These are phyloP conservation scores for Rhyacophila evoluta DNA, from an alignment of 2,888 invertebrate species.

Conservation along the genomic window DNA sequence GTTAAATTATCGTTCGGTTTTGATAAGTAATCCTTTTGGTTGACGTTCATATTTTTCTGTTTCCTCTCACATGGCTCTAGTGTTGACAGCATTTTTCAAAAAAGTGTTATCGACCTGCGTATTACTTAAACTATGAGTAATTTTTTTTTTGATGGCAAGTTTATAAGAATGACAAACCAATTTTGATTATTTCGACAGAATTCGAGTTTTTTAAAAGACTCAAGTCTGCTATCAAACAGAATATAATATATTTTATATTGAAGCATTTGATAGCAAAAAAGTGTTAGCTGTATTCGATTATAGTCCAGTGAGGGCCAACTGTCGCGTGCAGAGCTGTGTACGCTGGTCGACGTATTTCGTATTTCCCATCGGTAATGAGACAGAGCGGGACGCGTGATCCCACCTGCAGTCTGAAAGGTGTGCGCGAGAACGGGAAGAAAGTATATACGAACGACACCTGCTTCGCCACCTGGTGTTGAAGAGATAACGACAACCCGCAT, in stretches of 20 bases:
- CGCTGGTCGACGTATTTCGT: not conserved
- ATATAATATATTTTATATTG: not conserved
- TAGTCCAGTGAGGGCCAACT: constrained; percentile 21
- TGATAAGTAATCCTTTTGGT: too few species aligned
- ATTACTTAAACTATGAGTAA: too few species aligned
- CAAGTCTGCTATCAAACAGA: not conserved
- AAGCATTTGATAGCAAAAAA: not conserved
- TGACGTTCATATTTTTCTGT: too few species aligned
- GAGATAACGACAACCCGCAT: constrained; percentile 11
- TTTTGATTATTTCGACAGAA: too few species aligned
- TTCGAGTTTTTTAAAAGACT: not conserved
- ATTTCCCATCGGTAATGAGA: constrained; percentile 10
- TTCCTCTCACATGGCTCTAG: too few species aligned
- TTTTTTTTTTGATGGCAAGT: too few species aligned
- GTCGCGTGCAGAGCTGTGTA: not conserved
- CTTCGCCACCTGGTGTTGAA: constrained; percentile 45
- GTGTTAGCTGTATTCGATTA: not conserved
- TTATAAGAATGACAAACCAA: too few species aligned
- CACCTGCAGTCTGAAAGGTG: constrained; percentile 39
- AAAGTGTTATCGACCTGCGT: too few species aligned
- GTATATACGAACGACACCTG: constrained; percentile 44
- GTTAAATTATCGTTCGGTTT: too few species aligned
- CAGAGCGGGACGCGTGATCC: constrained; percentile 29
- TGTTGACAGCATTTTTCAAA: too few species aligned
- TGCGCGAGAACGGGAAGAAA: constrained; percentile 28